Base-by-base conservation (phyloP, 2,888 invertebrate species). In the Junonia oenone region DNA sequence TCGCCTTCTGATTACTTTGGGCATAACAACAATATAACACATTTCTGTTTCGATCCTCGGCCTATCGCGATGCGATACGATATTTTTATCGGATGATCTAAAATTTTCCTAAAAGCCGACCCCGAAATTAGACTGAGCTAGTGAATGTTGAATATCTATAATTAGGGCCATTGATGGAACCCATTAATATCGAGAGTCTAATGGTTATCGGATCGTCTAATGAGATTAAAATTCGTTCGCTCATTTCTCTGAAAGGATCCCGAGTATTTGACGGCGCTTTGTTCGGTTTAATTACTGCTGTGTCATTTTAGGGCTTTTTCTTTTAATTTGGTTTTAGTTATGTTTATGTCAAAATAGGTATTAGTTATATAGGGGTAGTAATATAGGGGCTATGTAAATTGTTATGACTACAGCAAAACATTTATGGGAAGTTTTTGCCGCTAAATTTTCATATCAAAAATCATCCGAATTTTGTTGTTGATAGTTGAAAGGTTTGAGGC, bases 201-300 rank as follows among this genome's bases (percentile, higher is more conserved):
- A 58, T 58, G 58, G 58, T 37, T 58, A 58, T 58, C 48, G 55
- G 51, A 58, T 51, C 49, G 52, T 49, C 49, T 59, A 59, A 59
- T 59, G 58, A 52, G 37, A 59, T 56, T 56, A 49, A 55, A 49
- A 56, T 51, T 55, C 49, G 45, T 59, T 56, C 56, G 49, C 49
- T 46, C 49, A 59, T 59, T 59, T 55, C 51, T 38, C 9, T 43
- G 40, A 55, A 38, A 26, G 48, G 58, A 48, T 48, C 43, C 40
- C n/a, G 13, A 29, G 38, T 38, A 19, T 13, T 33, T 22, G 38
- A 40, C 26, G 27, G 43, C 35, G 29, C n/a, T 37, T 40, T 38
- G 53, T 46, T 52, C 29, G 9, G 31, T 40, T 47, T 31, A 40
- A 40, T 53, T 31, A 13, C 47, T 31, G 27, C 13, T n/a, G 29